Conservation (phyloP, 92 coral and sea anemone genomes). For the Porites cylindrica region DNA sequence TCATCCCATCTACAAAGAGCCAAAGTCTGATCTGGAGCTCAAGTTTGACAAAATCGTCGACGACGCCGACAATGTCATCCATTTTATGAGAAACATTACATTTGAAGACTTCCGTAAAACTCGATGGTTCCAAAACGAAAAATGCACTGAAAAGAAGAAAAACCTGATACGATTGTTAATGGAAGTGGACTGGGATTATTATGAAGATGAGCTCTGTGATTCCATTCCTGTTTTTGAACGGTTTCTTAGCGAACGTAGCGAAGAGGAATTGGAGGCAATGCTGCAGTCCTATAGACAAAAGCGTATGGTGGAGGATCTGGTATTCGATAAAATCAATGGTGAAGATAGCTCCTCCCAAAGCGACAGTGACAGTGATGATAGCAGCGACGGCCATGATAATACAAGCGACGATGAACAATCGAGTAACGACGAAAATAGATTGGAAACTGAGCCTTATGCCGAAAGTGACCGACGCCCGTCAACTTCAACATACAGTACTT, state of each 20-base stretch:
- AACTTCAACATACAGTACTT: neutral
- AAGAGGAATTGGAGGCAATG: conserved; percentile 61
- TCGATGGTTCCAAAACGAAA: conserved; percentile 75
- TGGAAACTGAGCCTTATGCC: conserved; percentile 7
- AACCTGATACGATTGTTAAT: conserved; percentile 75
- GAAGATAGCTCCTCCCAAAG: conserved; percentile 50
- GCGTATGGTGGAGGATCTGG: conserved; percentile 62
- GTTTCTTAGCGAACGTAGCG: conserved; percentile 70
- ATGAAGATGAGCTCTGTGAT: conserved; percentile 84
- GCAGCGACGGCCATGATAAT: conserved; percentile 32
- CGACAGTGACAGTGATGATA: conserved; percentile 45
- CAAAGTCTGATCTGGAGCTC: conserved; percentile 71
- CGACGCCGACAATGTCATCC: conserved; percentile 81
- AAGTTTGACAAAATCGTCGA: conserved; percentile 74
- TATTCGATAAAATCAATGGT: conserved; percentile 38
- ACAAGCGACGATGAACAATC: conserved; percentile 49
- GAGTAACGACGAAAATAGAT: conserved; percentile 42
- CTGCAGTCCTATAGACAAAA: conserved; percentile 52
- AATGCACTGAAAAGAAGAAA: conserved; percentile 82
- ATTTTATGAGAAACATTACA: conserved; percentile 79
- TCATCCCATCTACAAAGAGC: conserved; percentile 84
- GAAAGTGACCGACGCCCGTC: conserved; percentile 1
- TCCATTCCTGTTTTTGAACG: conserved; percentile 85
- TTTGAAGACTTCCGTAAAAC: conserved; percentile 87
- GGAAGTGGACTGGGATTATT: conserved; percentile 88